Base-by-base conservation (phyloP, 2,888 invertebrate genomes). In the Andrena praecox region DNA sequence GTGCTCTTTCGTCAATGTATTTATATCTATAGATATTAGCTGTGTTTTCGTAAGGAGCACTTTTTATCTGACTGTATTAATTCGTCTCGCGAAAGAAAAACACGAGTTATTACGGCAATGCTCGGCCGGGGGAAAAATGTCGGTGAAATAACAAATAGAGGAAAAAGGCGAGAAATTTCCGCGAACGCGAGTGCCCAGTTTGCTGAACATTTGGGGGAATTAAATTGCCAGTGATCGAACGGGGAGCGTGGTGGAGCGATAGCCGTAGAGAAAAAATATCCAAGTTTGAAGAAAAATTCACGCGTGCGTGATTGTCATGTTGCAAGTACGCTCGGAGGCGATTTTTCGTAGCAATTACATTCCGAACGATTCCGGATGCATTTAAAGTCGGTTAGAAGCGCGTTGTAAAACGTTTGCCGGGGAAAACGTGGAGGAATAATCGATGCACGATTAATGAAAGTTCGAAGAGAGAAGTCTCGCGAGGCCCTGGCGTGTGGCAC, bases 391-490 rank as follows among this genome's bases (percentile, higher is more conserved):
- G 35, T 56, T 31, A 20, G n/a, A 54, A 62, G 12, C 35, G 16
- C 50, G 69, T 54, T 54, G 50, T 31, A 33, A 59, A 56, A 66
- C 62, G 8, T 24, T 60, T 50, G 24, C 63, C 59, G 64, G 24
- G 52, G 68, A 72, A 73, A 70, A 20, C 54, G 50, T 12, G 62
- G 77, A 56, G 52, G 73, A 77, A 70, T 77, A 77, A 82, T 82
- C 83, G 82, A 82, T 70, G 83, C 70, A 77, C 62, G 67, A 74
- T 77, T 77, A 82, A 83, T 71, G 82, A 77, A 82, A 83, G 83
- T 75, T 70, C 54, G 54, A 56, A 31, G 64, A 74, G 64, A 77
- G 56, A 69, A 85, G 78, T 75, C 69, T 72, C 69, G 84, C 73
- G 80, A 73, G 76, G 70, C 54, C 68, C 42, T 42, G n/a, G 48